A percentile compares a stretch with the other conserved stretches of the same genome.
Evolutionary conservation across 2,797 vertebrate genomes (phyloP).

Genomic region (Acropternis orthonyx): DNA sequence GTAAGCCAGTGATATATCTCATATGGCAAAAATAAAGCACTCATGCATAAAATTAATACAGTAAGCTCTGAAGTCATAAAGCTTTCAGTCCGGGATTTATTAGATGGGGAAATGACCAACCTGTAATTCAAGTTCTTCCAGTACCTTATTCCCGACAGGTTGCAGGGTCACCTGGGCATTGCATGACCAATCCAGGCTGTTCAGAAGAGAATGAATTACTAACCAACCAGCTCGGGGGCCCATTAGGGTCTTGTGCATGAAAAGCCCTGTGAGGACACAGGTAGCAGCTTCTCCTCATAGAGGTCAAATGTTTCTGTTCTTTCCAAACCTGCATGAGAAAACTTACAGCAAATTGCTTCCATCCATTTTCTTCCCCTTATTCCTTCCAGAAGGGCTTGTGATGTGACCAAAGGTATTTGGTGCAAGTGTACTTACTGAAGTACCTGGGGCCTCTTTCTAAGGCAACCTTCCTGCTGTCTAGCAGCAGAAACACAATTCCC

Average conservation of each 20-base stretch:
- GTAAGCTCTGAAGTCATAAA: slow-evolving; percentile 68
- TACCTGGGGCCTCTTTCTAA: background rate
- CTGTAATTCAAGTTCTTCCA: slow-evolving; percentile 38
- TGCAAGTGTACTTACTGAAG: background rate
- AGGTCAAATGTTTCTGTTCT: background rate
- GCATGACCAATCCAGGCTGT: background rate
- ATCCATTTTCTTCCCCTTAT: background rate
- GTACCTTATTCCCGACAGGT: slow-evolving; percentile 6
- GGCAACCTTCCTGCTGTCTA: background rate
- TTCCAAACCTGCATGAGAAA: background rate
- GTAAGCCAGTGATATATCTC: slow-evolving; percentile 57
- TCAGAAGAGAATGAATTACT: background rate
- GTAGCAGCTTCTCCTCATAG: background rate
- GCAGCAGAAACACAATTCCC: background rate
- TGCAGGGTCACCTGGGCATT: slow-evolving; percentile 54
- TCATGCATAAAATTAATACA: slow-evolving; percentile 77
- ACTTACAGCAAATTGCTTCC: background rate
- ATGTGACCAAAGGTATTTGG: fast-evolving
- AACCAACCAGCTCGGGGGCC: background rate
- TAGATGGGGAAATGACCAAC: slow-evolving; percentile 49
- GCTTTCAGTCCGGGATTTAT: slow-evolving; percentile 60
- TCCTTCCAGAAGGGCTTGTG: background rate
- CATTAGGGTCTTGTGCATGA: background rate
- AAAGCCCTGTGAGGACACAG: background rate
- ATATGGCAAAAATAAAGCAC: slow-evolving; percentile 70